Evolutionary conservation across 2,797 vertebrate species (phyloP), one percentile per base, ranked within the genome.

Genomic region (Coreius guichenoti): DNA sequence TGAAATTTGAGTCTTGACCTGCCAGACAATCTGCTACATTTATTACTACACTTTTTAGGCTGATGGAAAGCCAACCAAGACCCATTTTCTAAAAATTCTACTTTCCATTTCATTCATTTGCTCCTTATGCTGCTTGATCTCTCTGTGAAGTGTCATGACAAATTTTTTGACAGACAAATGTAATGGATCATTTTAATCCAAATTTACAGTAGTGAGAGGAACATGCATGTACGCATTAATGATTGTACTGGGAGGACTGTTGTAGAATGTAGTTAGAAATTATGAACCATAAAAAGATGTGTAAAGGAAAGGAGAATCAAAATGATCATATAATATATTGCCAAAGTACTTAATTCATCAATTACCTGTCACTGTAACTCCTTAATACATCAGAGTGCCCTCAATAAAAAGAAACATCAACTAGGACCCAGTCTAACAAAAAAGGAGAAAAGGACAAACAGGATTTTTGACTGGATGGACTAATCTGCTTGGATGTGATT

Each of bases 81-180:
- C 92, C 92, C 92, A 95, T 94, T 95, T 93, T 90, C 88, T 87
- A 93, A 89, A 92, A 92, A 92, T 87, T 91, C 80, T 83, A 89
- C 90, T 92, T 93, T 94, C 92, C 91, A 88, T 92, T 90, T 93
- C 88, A 93, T 94, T 91, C 1, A 63, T 63, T 63, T 1, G 26
- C 1, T 61, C 58, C 12, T 14, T 2, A 2, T 89, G 73, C 33
- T 84, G 88, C 90, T 92, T 93, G 91, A 94, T 94, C 87, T 91
- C 83, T 86, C 33, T 58, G 90, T 92, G 90, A 94, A 94, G 93
- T 93, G 92, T 61, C 12, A 2, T 63, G 58, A n/a, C 0, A 14
- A 5, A 36, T 36, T 63, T 13, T 63, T 29, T 61, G 58, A 29
- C 58, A 63, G n/a, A 61, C n/a, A 12, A 61, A 13, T 29, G 2